These are phyloP conservation scores for Platichthys flesus DNA, from an alignment of 2,113 vertebrate species.

Conservation along the genomic window DNA sequence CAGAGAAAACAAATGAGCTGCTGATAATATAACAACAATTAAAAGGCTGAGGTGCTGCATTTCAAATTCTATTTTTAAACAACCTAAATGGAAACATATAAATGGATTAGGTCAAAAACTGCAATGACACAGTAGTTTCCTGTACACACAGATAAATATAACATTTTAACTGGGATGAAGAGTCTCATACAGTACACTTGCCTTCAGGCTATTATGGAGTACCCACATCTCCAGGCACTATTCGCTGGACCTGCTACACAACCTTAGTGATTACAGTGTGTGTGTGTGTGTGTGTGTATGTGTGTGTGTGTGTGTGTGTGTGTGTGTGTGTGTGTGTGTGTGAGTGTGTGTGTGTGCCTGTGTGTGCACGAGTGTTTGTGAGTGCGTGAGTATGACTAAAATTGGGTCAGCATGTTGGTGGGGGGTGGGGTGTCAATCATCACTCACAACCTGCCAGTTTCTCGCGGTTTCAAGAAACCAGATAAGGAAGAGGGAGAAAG, in stretches of 20 bases:
- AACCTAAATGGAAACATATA: too few species aligned
- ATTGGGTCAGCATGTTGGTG: constrained; percentile 35
- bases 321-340: constrained; percentile 1
- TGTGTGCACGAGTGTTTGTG: neutral
- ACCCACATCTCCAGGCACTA: constrained; percentile 43
- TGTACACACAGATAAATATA: neutral
- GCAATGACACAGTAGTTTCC: neutral
- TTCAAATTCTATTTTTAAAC: too few species aligned
- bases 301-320: constrained; percentile 4
- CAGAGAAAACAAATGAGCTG: neutral
- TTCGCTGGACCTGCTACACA: constrained; percentile 48
- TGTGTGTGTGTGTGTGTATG: constrained; percentile 1
- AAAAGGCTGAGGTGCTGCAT: too few species aligned
- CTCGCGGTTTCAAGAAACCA: neutral
- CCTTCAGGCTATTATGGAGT: constrained; percentile 47
- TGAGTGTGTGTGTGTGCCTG: neutral
- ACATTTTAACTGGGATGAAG: neutral
- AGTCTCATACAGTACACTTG: constrained; percentile 22
- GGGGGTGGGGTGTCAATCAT: constrained; percentile 9
- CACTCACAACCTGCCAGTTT: constrained; percentile 1
- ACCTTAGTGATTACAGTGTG: neutral
- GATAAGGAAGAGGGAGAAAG: neutral
- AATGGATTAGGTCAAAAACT: neutral
- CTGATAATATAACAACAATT: neutral
- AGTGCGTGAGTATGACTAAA: constrained; percentile 1